These are phyloP conservation scores for Poecilia picta DNA, from an alignment of 2,797 vertebrate species.

Conservation along the genomic window DNA sequence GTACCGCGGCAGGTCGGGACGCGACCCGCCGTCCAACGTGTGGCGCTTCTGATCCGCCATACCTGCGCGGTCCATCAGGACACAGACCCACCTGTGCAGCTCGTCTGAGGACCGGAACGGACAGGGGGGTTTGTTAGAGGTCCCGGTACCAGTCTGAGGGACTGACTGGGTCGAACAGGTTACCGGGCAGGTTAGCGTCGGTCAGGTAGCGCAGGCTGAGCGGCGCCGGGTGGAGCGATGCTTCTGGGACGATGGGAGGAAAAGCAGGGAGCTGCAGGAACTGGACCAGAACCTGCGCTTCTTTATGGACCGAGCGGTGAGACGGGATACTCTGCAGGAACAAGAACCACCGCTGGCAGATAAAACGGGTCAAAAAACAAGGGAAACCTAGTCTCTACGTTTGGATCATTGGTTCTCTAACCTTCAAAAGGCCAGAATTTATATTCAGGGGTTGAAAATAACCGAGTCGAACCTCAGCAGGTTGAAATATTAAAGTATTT, in stretches of 20 bases:
- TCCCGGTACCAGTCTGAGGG: not conserved
- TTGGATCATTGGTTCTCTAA: not conserved
- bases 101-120: constrained; percentile 76
- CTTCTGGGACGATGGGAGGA: constrained; percentile 84
- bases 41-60: constrained; percentile 72
- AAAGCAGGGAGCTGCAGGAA: constrained; percentile 87
- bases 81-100: constrained; percentile 84
- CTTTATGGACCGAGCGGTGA: constrained; percentile 77
- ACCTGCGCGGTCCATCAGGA: constrained; percentile 75
- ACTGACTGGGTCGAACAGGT: not conserved
- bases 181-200: constrained; percentile 92
- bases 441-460: not conserved
- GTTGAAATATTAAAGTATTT: not conserved
- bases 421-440: not conserved
- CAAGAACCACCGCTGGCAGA: not conserved
- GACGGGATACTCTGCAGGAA: constrained; percentile 82
- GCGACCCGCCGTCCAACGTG: constrained; percentile 72
- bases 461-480: not conserved
- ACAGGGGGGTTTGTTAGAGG: not conserved
- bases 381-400: not conserved
- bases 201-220: constrained; percentile 89
- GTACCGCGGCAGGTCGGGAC: constrained; percentile 73
- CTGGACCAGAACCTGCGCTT: constrained; percentile 72
- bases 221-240: constrained; percentile 87
- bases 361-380: not conserved